Percentiles rank a stretch among this genome's conserved stretches.
These are phyloP conservation scores for Phoenicopterus ruber DNA, from an alignment of 2,113 vertebrate genomes.

Conservation along the genomic window DNA sequence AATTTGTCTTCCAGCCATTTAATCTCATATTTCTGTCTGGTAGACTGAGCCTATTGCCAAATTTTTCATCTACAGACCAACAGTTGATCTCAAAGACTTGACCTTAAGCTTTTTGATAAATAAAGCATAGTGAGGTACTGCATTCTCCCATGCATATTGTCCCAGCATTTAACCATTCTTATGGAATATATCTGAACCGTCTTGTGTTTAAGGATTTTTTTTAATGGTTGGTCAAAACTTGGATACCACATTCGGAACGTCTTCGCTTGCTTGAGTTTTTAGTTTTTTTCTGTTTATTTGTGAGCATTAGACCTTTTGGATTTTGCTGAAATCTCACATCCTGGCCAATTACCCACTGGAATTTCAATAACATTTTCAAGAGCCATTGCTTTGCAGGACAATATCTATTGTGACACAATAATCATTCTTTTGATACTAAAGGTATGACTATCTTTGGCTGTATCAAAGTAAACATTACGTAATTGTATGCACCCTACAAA, in stretches of 20 bases:
- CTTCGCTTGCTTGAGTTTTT: not conserved
- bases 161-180: not conserved
- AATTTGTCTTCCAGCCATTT: conserved; percentile 31
- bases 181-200: not conserved
- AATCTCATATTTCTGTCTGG: conserved; percentile 39
- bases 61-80: not conserved
- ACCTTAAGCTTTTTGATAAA: conserved; percentile 40
- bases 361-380: not conserved
- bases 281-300: not conserved
- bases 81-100: not conserved
- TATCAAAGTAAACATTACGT: fast-evolving
- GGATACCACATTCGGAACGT: not conserved
- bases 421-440: not conserved
- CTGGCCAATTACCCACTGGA: not conserved
- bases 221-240: not conserved
- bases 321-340: not conserved
- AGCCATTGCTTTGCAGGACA: not conserved
- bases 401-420: fast-evolving
- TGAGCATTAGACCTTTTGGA: not conserved
- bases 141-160: not conserved
- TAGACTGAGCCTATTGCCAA: not conserved
- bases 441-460: not conserved
- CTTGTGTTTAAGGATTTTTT: not conserved
- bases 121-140: not conserved
- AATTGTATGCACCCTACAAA: too few species aligned